Evolutionary conservation across 2,113 vertebrate species (phyloP).

Genomic region (Pogonocichla stellata): DNA sequence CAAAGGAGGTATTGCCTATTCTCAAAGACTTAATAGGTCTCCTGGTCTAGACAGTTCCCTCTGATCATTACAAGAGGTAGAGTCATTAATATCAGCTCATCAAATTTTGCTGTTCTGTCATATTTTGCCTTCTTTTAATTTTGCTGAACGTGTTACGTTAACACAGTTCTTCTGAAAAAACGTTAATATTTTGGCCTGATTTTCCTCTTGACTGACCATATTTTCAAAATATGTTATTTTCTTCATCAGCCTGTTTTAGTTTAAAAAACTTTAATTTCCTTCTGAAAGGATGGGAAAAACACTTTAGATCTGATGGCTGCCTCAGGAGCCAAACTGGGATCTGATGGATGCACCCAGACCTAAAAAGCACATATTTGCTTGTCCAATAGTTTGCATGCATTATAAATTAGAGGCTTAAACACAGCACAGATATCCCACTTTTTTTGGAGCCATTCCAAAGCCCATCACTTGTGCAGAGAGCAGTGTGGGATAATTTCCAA

Average conservation of each 20-base stretch:
- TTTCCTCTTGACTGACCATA: background rate
- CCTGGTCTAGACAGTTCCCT: background rate
- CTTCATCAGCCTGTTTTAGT: background rate
- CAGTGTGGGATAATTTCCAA: background rate
- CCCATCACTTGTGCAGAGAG: background rate
- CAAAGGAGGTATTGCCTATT: background rate
- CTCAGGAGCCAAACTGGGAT: rapidly evolving
- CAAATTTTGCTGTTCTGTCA: background rate
- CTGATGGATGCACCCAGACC: background rate
- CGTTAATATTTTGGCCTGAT: background rate
- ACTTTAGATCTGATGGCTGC: background rate
- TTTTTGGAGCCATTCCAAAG: background rate
- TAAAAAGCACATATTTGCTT: background rate
- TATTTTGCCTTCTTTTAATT: background rate
- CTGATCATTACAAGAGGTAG: background rate
- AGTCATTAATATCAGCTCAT: conserved; percentile 6
- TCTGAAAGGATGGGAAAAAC: background rate
- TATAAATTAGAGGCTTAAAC: background rate
- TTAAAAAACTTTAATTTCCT: background rate
- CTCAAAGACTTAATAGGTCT: conserved; percentile 20
- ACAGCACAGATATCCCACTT: rapidly evolving
- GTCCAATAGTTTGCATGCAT: background rate
- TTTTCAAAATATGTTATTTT: background rate
- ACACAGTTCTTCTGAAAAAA: background rate
- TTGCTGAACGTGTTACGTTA: background rate